Evolutionary conservation across 2,797 vertebrate genomes (phyloP).

Genomic region (Margarornis squamiger): DNA sequence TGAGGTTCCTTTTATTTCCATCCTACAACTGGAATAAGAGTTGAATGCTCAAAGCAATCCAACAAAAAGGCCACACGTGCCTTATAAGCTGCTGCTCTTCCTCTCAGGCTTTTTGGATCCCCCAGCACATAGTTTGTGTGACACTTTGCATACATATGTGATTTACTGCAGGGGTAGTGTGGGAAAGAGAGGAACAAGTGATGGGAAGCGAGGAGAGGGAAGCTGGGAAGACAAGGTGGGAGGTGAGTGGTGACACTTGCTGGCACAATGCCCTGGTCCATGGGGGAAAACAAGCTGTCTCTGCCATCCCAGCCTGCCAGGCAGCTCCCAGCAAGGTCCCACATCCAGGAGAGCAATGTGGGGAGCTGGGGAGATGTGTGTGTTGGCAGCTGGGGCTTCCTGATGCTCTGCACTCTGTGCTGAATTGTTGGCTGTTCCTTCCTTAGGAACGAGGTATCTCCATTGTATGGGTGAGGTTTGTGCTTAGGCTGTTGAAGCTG

Average conservation of each 20-base stretch:
- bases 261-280: background rate
- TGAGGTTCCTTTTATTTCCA: background rate
- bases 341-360: background rate
- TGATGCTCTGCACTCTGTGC: background rate
- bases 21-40: background rate
- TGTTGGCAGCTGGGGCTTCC: background rate
- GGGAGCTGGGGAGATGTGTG: background rate
- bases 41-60: background rate
- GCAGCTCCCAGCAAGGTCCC: background rate
- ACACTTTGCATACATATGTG: rapidly evolving
- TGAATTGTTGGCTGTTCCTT: background rate
- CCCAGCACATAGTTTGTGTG: background rate
- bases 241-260: background rate
- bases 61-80: background rate
- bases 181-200: background rate
- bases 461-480: background rate
- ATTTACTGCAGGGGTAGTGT: background rate
- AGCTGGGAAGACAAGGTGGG: background rate
- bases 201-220: background rate
- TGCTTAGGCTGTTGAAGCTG: background rate
- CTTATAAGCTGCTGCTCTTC: background rate
- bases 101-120: background rate
- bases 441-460: background rate
- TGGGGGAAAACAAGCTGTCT: background rate
- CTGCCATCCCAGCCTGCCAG: background rate